Evolutionary conservation across 1,140 invertebrate genomes (phyloP).

Genomic region (Scylla paramamosain): DNA sequence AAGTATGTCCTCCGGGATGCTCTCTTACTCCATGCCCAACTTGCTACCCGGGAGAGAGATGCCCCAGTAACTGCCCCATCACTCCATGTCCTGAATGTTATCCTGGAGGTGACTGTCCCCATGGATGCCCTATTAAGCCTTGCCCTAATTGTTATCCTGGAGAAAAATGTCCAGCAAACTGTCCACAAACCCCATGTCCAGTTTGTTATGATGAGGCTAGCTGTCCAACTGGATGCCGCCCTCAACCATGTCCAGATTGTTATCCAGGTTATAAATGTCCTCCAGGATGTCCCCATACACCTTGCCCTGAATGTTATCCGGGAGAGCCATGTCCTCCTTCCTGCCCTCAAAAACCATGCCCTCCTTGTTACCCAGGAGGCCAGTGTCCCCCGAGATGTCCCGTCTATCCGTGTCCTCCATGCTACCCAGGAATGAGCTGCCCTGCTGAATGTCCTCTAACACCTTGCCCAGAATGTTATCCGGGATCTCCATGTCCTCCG

Average conservation of each 20-base stretch:
- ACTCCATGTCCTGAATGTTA: constrained; percentile 38
- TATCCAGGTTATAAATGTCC: constrained; percentile 32
- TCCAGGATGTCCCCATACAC: neutral
- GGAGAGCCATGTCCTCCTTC: constrained; percentile 25
- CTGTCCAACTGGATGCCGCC: constrained; percentile 34
- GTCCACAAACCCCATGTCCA: constrained; percentile 54
- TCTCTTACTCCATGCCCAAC: constrained; percentile 37
- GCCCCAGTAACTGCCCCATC: constrained; percentile 10
- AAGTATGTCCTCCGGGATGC: constrained; percentile 28
- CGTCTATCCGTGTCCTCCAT: neutral
- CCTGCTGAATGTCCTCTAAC: constrained; percentile 39
- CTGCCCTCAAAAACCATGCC: constrained; percentile 21
- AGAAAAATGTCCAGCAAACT: constrained; percentile 36
- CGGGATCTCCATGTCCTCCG: constrained; percentile 29
- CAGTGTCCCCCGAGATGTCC: constrained; percentile 29
- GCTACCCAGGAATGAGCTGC: constrained; percentile 40
- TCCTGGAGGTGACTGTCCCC: constrained; percentile 31
- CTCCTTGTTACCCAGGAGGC: constrained; percentile 36
- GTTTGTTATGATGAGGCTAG: neutral
- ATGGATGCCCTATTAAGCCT: constrained; percentile 4
- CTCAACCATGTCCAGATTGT: neutral
- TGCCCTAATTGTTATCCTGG: constrained; percentile 46
- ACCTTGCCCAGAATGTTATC: constrained; percentile 49
- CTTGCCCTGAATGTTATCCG: constrained; percentile 18
- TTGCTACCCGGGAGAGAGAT: constrained; percentile 46